Evolutionary conservation across 2,113 vertebrate species (phyloP).

Genomic region (Malurus cyaneus): DNA sequence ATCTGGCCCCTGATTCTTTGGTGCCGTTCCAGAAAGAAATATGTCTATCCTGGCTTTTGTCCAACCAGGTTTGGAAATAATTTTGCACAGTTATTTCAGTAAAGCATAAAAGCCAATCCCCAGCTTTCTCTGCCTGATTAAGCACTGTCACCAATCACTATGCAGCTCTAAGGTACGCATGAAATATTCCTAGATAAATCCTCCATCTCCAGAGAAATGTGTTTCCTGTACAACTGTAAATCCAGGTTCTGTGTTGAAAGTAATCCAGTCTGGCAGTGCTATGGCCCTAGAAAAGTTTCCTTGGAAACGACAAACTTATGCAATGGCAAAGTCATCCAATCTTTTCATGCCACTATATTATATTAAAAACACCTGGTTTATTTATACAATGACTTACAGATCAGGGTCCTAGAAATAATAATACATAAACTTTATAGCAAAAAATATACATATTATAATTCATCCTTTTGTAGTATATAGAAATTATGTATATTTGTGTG

Average conservation of each 20-base stretch:
- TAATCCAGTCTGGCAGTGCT: constrained; percentile 62
- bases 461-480: constrained; percentile 73
- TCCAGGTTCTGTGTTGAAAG: constrained; percentile 58
- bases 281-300: constrained; percentile 45
- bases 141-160: constrained; percentile 41
- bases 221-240: constrained; percentile 62
- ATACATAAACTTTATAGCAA: constrained; percentile 81
- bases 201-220: constrained; percentile 53
- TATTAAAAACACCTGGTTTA: constrained; percentile 81
- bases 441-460: constrained; percentile 84
- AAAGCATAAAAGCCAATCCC: constrained; percentile 10
- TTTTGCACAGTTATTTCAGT: constrained; percentile 28
- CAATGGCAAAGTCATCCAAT: constrained; percentile 40
- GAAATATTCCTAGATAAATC: constrained; percentile 55
- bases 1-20: constrained; percentile 31
- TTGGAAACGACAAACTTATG: constrained; percentile 34
- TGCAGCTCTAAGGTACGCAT: background rate
- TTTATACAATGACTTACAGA: constrained; percentile 86
- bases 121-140: constrained; percentile 55
- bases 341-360: constrained; percentile 66
- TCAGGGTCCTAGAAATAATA: constrained; percentile 72
- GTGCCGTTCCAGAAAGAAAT: constrained; percentile 32
- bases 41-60: constrained; percentile 29
- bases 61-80: constrained; percentile 46
- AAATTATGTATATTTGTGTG: constrained; percentile 69